Percentiles rank a stretch among this genome's conserved stretches.
phyloP scores from a whole-genome alignment of 1,140 invertebrate genomes.

The Drosophila ananassae region DNA sequence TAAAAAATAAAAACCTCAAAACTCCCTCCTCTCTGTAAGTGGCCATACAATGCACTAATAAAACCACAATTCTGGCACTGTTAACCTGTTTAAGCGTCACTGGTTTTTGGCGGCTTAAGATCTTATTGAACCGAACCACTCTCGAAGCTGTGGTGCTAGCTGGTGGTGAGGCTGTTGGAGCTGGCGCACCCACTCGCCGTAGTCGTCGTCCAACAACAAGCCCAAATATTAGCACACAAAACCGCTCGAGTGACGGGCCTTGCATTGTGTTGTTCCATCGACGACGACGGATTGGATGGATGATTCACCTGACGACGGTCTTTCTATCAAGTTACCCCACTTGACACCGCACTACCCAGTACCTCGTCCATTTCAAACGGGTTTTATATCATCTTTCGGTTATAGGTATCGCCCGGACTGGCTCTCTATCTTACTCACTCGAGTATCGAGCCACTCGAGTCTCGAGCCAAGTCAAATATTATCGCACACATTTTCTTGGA shows the following conservation, averaged over 20 bases:
- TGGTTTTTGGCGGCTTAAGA: slow-evolving; percentile 35
- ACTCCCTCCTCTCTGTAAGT: slow-evolving; percentile 6
- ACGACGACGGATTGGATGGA: slow-evolving; percentile 9
- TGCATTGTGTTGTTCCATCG: background rate
- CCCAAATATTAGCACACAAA: slow-evolving; percentile 39
- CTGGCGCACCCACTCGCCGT: slow-evolving; percentile 36
- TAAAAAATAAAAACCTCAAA: no score
- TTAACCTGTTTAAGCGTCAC: slow-evolving; percentile 52
- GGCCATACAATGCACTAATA: slow-evolving; percentile 49
- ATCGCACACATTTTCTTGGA: slow-evolving; percentile 66
- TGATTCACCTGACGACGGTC: slow-evolving; percentile 53
- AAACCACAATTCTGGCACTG: slow-evolving; percentile 55
- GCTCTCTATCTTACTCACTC: slow-evolving; percentile 38
- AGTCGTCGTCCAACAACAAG: slow-evolving; percentile 23
- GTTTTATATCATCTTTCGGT: slow-evolving; percentile 62
- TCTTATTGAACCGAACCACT: slow-evolving; percentile 32
- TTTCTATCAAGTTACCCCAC: slow-evolving; percentile 48
- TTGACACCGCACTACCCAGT: slow-evolving; percentile 3
- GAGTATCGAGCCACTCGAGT: background rate
- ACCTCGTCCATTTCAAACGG: slow-evolving; percentile 39
- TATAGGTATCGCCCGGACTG: slow-evolving; percentile 12
- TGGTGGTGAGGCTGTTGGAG: background rate
- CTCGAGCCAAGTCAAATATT: slow-evolving; percentile 39
- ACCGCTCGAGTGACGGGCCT: slow-evolving; percentile 25
- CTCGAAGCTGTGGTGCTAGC: slow-evolving; percentile 5